phyloP scores from a whole-genome alignment of 1,140 invertebrate species.

The Neodiprion lecontei region DNA sequence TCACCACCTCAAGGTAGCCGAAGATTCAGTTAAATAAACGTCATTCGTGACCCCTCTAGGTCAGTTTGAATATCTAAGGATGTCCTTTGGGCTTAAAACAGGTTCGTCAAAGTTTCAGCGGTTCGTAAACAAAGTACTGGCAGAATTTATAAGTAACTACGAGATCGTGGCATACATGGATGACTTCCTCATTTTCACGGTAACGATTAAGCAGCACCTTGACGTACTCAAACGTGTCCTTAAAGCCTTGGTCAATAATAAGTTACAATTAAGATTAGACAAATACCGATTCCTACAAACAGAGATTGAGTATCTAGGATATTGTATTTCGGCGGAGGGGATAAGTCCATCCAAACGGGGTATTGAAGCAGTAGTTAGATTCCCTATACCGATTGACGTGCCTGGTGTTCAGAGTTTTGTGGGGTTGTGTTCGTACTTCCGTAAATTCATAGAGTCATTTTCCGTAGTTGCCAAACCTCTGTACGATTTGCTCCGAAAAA shows the following conservation, averaged over 20 bases:
- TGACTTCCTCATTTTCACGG: constrained; percentile 28
- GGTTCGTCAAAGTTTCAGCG: constrained; percentile 50
- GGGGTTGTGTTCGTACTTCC: constrained; percentile 35
- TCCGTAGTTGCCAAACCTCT: constrained; percentile 37
- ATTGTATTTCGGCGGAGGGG: constrained; percentile 25
- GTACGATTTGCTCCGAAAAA: constrained; percentile 27
- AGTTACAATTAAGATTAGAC: constrained; percentile 27
- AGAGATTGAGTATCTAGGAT: constrained; percentile 32
- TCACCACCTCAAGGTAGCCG: constrained; percentile 33
- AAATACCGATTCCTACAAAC: constrained; percentile 36
- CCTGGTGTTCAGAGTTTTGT: constrained; percentile 34
- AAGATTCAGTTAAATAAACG: constrained; percentile 39
- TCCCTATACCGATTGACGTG: constrained; percentile 24
- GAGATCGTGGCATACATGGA: constrained; percentile 31
- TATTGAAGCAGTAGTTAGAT: constrained; percentile 14
- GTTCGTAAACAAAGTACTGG: constrained; percentile 46
- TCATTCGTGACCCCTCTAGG: constrained; percentile 44
- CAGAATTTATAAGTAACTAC: constrained; percentile 20
- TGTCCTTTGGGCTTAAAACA: constrained; percentile 53
- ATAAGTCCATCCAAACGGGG: constrained; percentile 40
- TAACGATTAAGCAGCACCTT: constrained; percentile 26
- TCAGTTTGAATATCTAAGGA: constrained; percentile 37
- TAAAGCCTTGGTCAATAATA: constrained; percentile 14
- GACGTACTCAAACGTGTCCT: constrained; percentile 26
- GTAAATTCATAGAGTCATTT: constrained; percentile 34